Percentiles rank a stretch among this genome's conserved stretches.
Conservation (phyloP, 2,113 vertebrate species). For the Corythornis cristatus region DNA sequence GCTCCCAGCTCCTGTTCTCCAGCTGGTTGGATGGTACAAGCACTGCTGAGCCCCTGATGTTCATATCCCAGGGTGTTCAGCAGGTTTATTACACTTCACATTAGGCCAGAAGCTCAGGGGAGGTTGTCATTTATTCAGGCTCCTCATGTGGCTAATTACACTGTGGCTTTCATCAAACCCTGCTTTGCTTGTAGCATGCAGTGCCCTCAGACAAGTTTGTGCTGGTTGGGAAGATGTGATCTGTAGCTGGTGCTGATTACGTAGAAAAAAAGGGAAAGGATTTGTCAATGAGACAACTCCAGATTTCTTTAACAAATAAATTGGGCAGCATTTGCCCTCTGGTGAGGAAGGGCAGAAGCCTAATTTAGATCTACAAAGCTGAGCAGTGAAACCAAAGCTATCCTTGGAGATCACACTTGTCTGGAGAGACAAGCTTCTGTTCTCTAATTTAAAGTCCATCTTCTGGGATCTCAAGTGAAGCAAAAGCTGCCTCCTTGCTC, state of each 20-base stretch:
- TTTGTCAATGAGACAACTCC: not conserved
- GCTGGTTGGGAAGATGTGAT: not conserved
- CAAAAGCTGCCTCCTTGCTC: not conserved
- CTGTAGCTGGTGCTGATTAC: not conserved
- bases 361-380: slow-evolving; percentile 63
- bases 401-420: slow-evolving; percentile 56
- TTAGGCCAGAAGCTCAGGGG: not conserved
- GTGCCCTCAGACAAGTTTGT: not conserved
- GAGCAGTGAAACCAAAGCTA: slow-evolving; percentile 60
- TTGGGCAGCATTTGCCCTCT: slow-evolving; percentile 53
- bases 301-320: not conserved
- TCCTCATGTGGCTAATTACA: not conserved
- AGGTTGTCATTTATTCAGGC: not conserved
- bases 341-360: slow-evolving; percentile 51
- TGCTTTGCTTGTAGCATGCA: not conserved
- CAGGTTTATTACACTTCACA: not conserved
- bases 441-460: slow-evolving; percentile 43
- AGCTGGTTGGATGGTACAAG: not conserved
- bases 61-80: accelerated
- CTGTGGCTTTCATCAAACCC: not conserved
- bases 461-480: not conserved
- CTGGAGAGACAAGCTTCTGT: slow-evolving; percentile 16
- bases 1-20: not conserved
- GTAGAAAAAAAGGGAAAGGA: not conserved
- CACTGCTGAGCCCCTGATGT: not conserved